These are phyloP conservation scores for Himalopsyche japonica DNA, from an alignment of 2,888 invertebrate genomes.

Conservation along the genomic window DNA sequence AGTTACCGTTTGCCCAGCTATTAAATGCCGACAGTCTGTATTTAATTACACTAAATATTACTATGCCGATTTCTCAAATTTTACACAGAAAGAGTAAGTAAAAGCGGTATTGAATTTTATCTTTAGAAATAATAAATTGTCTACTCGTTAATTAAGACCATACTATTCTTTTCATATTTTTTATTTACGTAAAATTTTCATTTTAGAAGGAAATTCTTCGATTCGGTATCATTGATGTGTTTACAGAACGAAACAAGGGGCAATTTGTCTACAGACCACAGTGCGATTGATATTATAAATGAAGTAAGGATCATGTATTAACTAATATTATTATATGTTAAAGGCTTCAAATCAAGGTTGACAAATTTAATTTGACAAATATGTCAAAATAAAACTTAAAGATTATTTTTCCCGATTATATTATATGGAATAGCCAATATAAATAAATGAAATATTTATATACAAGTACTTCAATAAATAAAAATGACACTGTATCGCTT, in stretches of 20 bases:
- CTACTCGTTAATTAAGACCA: no score
- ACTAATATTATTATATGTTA: neutral
- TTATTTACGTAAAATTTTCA: neutral
- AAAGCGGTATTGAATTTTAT: no score
- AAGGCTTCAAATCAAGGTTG: neutral
- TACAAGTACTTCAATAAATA: no score
- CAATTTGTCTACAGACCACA: neutral
- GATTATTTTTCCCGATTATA: no score
- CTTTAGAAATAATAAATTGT: no score
- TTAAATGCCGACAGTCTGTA: slow-evolving; percentile 54
- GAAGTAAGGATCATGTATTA: neutral
- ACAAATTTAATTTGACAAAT: no score
- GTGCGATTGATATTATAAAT: neutral
- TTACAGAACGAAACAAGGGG: neutral
- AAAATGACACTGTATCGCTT: no score
- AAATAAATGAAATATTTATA: no score
- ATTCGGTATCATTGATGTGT: neutral
- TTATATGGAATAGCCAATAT: no score
- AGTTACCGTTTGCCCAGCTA: slow-evolving; percentile 47
- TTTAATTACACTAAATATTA: slow-evolving; percentile 59
- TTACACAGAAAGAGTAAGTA: no score
- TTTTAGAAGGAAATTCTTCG: neutral
- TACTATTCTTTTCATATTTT: no score
- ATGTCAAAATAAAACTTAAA: no score
- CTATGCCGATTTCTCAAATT: slow-evolving; percentile 35